A percentile compares a stretch with the other conserved stretches of the same genome.
phyloP scores from a whole-genome alignment of 2,797 vertebrate species.

The Hydrocynus forskahlii region DNA sequence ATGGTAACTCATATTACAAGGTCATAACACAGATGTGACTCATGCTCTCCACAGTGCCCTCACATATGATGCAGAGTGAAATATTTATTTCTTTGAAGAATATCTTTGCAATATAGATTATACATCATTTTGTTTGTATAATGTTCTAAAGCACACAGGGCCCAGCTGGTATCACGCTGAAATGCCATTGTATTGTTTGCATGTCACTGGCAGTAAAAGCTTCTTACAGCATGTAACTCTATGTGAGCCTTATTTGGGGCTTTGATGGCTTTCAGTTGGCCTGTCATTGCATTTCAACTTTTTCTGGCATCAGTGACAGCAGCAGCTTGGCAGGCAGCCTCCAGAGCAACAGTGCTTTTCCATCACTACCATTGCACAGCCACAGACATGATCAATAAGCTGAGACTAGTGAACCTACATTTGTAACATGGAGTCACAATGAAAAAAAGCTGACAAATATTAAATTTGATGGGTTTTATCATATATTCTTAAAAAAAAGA shows the following conservation, averaged over 20 bases:
- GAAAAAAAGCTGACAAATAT: neutral
- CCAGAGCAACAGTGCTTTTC: constrained; percentile 43
- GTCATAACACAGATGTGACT: neutral
- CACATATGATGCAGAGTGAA: too few species aligned
- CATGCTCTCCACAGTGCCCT: neutral
- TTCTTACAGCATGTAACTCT: constrained; percentile 51
- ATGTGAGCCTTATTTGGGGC: constrained; percentile 53
- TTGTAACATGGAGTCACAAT: too few species aligned
- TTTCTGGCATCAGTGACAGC: constrained; percentile 43
- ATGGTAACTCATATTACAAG: neutral
- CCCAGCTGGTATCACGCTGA: constrained; percentile 46
- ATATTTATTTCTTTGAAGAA: constrained; percentile 19
- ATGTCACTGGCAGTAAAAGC: constrained; percentile 56
- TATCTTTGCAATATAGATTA: constrained; percentile 10
- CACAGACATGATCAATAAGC: constrained; percentile 52
- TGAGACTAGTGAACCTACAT: constrained; percentile 30
- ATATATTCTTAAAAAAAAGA: too few species aligned
- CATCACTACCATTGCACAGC: constrained; percentile 48
- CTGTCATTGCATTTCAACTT: constrained; percentile 56
- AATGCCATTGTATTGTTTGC: constrained; percentile 43
- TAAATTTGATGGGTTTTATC: neutral
- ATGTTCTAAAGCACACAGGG: constrained; percentile 50
- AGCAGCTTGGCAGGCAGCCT: constrained; percentile 49
- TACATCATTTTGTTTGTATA: constrained; percentile 46
- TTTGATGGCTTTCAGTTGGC: constrained; percentile 58